Evolutionary conservation across 2,113 vertebrate genomes (phyloP).

Genomic region (Hippocampus abdominalis): DNA sequence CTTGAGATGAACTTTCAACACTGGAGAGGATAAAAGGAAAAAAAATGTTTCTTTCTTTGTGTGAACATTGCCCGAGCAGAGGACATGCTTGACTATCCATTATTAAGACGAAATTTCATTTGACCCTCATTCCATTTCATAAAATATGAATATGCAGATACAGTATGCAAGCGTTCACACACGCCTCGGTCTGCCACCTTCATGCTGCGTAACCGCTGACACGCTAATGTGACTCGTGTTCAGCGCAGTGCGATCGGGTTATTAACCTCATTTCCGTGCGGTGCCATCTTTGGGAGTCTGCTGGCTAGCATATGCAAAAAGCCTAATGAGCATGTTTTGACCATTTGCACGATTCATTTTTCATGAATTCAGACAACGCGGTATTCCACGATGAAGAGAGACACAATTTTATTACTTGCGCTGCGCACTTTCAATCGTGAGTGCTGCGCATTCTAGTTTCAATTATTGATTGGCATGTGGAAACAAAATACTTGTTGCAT

Average conservation of each 20-base stretch:
- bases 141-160: background rate
- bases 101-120: too few species aligned
- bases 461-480: background rate
- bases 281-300: constrained; percentile 3
- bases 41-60: too few species aligned
- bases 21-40: too few species aligned
- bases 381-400: background rate
- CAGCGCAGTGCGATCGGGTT: background rate
- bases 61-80: too few species aligned
- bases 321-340: constrained; percentile 6
- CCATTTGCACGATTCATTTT: background rate
- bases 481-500: too few species aligned
- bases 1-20: too few species aligned
- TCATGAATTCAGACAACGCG: background rate
- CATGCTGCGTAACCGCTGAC: background rate
- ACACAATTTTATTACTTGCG: background rate
- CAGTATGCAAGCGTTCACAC: too few species aligned
- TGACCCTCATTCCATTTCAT: background rate
- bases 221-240: background rate
- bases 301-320: background rate
- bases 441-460: background rate
- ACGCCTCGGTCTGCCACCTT: background rate
- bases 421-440: background rate
- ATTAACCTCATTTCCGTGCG: background rate
- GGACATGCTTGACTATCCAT: too few species aligned